Base-by-base conservation (phyloP, 2,888 invertebrate species). In the Chouioia cunea region DNA sequence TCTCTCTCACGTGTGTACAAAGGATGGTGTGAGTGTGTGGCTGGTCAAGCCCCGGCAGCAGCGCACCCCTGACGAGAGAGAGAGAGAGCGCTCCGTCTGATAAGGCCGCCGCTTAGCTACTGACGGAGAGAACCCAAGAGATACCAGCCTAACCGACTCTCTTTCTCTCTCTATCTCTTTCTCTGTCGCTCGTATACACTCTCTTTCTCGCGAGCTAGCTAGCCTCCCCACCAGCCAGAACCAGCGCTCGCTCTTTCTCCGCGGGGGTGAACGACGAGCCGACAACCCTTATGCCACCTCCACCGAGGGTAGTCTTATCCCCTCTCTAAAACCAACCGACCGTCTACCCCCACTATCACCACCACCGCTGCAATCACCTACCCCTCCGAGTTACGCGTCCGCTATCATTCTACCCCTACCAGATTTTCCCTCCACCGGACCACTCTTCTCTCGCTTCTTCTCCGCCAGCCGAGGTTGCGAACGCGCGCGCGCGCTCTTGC, bases 71-170 rank as follows among this genome's bases (percentile, higher is more conserved):
- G 80, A 79, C 78, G 80, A 79, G 81, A 81, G 79, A 82, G 80
- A 79, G 81, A 81, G 79, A 82, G 80, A 84, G 83, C 84, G 84
- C 84, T 83, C 85, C 84, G 85, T 85, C 81, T 84, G 84, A 85
- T 82, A 82, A 85, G 85, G 85, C 85, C 84, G 85, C 85, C 85
- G 85, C 85, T 85, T 85, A 81, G 82, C 85, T 85, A 85, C 85
- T 85, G 84, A 83, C 83, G 80, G 80, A 80, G 79, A 78, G 79
- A 36, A 36, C 79, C 77, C 78, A 76, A 78, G 78, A 79, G 81
- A 80, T 79, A 85, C 85, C 84, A 84, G 83, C 85, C 85, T 85
- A 83, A 85, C 85, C 73, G 50, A 50, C 50, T 20, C 16, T 50
- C 50, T 20, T 8, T 20, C 16, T 50, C 50, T 50, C 50, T 50